phyloP scores from a whole-genome alignment of 2,113 vertebrate genomes.

The Paradoxurus hermaphroditus region DNA sequence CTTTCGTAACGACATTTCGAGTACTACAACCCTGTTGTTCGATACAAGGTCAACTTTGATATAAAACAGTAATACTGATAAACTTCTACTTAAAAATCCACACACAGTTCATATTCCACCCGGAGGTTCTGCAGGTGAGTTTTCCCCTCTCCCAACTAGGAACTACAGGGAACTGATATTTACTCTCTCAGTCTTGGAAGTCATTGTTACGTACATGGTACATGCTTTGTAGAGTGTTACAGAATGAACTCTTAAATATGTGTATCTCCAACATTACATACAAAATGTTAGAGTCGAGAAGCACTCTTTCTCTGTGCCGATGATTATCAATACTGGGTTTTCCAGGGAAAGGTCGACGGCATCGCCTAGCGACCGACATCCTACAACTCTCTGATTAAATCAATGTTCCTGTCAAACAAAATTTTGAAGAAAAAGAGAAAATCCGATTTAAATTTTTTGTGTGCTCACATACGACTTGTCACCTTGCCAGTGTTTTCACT shows the following conservation, averaged over 20 bases:
- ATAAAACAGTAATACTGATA: not conserved
- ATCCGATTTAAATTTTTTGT: not conserved
- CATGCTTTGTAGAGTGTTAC: not conserved
- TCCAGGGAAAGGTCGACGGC: not conserved
- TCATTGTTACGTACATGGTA: not conserved
- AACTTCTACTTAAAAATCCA: constrained; percentile 37
- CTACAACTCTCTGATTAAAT: not conserved
- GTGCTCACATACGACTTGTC: not conserved
- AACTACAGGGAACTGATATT: not conserved
- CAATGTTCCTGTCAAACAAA: not conserved
- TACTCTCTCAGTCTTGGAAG: not conserved
- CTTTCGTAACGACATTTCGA: not conserved
- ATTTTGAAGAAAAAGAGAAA: constrained; percentile 19
- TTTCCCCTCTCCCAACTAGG: not conserved
- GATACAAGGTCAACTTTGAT: not conserved
- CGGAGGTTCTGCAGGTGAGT: not conserved
- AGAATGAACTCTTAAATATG: not conserved
- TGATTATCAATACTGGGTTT: not conserved
- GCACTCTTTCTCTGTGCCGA: not conserved
- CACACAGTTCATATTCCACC: not conserved
- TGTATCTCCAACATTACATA: not conserved
- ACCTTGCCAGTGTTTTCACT: not conserved
- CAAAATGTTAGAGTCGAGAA: not conserved
- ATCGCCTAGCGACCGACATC: not conserved
- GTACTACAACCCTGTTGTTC: not conserved